These are phyloP conservation scores for Plectrocnemia conspersa DNA, from an alignment of 1,140 invertebrate genomes.

Conservation along the genomic window DNA sequence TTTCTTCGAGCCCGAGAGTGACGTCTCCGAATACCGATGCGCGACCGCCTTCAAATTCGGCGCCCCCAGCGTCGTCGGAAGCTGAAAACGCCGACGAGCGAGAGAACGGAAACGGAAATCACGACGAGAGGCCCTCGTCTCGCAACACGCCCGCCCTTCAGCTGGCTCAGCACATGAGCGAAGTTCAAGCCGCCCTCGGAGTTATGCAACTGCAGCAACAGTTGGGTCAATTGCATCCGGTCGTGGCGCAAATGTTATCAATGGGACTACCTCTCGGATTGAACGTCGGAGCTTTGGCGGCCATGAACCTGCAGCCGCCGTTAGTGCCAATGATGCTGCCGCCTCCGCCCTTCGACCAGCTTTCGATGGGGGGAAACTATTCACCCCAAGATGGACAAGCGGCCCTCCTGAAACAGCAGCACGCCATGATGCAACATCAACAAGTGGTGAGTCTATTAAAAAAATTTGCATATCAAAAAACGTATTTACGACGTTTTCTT, in stretches of 20 bases:
- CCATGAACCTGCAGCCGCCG: conserved; percentile 83
- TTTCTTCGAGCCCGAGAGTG: conserved; percentile 55
- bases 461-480: not conserved
- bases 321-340: conserved; percentile 88
- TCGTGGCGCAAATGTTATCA: conserved; percentile 59
- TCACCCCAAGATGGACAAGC: conserved; percentile 46
- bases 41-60: conserved; percentile 35
- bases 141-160: conserved; percentile 49
- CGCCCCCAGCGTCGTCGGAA: conserved; percentile 28
- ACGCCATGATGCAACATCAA: conserved; percentile 64
- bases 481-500: not conserved
- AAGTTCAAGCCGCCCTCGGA: conserved; percentile 81
- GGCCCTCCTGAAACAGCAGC: conserved; percentile 63
- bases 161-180: conserved; percentile 72
- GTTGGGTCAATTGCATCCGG: conserved; percentile 71
- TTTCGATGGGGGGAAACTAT: conserved; percentile 54
- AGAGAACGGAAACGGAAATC: conserved; percentile 55
- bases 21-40: conserved; percentile 47
- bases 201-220: conserved; percentile 85
- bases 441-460: conserved; percentile 56
- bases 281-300: conserved; percentile 75
- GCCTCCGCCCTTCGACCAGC: conserved; percentile 66
- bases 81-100: conserved; percentile 45
- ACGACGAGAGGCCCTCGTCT: conserved; percentile 50
- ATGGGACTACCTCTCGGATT: conserved; percentile 81